A percentile compares a stretch with the other conserved stretches of the same genome.
phyloP scores from a whole-genome alignment of 2,888 invertebrate species.

The Acleris holmiana region DNA sequence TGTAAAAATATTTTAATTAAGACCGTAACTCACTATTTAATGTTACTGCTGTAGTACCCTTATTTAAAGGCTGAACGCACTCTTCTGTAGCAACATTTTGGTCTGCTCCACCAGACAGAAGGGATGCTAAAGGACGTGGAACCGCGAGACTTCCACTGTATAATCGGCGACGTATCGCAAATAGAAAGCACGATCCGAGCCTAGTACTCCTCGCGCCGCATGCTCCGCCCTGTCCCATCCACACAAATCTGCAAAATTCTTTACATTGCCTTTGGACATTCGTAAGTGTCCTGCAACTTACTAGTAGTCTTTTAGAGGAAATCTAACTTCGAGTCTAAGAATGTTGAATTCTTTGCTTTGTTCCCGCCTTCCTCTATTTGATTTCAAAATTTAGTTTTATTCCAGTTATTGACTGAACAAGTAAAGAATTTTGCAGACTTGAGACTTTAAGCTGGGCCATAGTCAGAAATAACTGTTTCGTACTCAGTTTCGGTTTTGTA shows the following conservation, averaged over 20 bases:
- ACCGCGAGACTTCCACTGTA: constrained; percentile 77
- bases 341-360: constrained; percentile 44
- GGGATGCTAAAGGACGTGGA: constrained; percentile 77
- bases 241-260: constrained; percentile 80
- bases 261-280: constrained; percentile 67
- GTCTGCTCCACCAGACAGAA: constrained; percentile 66
- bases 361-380: constrained; percentile 33
- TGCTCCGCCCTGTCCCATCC: constrained; percentile 47
- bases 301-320: constrained; percentile 47
- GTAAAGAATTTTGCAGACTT: constrained; percentile 82
- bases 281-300: constrained; percentile 67
- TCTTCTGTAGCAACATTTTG: constrained; percentile 4
- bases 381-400: constrained; percentile 30
- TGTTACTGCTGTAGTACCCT: neutral
- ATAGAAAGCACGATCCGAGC: constrained; percentile 66
- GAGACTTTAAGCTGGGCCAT: constrained; percentile 70
- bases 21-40: neutral
- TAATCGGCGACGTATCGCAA: constrained; percentile 78
- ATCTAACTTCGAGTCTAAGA: constrained; percentile 79
- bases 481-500: no score
- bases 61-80: neutral
- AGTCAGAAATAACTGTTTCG: no score
- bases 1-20: no score
- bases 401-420: constrained; percentile 24
- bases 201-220: constrained; percentile 46